Evolutionary conservation across 2,113 vertebrate genomes (phyloP), one percentile per base, ranked within the genome.

Genomic region (Phodopus roborovskii): DNA sequence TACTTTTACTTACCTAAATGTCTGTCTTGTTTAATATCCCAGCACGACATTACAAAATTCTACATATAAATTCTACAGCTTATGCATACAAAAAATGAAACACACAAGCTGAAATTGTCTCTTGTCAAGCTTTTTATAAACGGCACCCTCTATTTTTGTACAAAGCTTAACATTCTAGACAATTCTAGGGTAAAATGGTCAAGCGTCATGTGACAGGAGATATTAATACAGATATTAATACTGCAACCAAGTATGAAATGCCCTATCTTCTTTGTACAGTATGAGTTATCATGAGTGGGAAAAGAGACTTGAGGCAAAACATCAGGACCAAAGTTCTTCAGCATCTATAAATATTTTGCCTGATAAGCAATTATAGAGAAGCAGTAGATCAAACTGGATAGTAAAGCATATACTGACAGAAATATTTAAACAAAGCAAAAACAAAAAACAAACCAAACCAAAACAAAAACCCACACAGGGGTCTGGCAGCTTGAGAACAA

Each of bases 1-100:
- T 71, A n/a, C 70, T 66, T 87, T 90, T 94, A 28, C 58, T 16
- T 83, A 74, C 24, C 77, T 81, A 95, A 86, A 83, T 85, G 48
- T n/a, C 50, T 91, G 28, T 8, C 19, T 82, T 8, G 30, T 71
- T 91, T 86, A 82, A 77, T 78, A 91, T 7, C 12, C 30, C 28
- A 89, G n/a, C 16, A 89, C 7, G 12, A 9, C 56, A 81, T 50
- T 68, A 93, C 10, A 96, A 91, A 95, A 92, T 39, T 58, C 36
- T 39, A 77, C 8, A 45, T 53, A 36, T 39, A 78, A 36, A 95
- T 90, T 45, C 20, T 73, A 50, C 11, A 74, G 42, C 1, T 20
- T 87, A 73, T 16, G 2, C 30, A 33, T 36, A 91, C 66, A 53
- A 90, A 97, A 96, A 95, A 68, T 13, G 0, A 66, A 68, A 33